Evolutionary conservation across 2,113 vertebrate genomes (phyloP).

Genomic region (Kobus ellipsiprymnus): DNA sequence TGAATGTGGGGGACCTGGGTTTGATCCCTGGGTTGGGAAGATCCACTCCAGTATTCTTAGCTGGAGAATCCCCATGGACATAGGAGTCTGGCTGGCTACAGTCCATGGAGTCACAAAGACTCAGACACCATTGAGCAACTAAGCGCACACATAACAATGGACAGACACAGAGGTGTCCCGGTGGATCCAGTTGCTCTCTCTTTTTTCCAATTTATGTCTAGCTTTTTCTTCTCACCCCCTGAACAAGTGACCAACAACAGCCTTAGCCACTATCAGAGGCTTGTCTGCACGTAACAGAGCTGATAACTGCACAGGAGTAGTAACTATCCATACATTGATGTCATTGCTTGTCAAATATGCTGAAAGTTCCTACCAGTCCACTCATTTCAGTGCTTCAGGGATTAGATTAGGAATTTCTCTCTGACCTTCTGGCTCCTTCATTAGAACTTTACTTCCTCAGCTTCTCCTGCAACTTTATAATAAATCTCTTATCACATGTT

Average conservation of each 20-base stretch:
- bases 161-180: not conserved
- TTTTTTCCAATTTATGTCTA: not conserved
- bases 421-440: not conserved
- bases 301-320: not conserved
- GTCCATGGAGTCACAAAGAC: accelerated
- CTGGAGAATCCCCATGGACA: not conserved
- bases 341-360: not conserved
- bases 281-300: not conserved
- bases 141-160: not conserved
- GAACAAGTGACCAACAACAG: not conserved
- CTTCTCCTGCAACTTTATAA: not conserved
- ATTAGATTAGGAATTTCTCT: not conserved
- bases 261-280: not conserved
- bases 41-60: not conserved
- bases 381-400: not conserved
- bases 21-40: not conserved
- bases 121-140: accelerated
- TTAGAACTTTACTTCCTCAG: not conserved
- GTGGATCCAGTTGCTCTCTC: not conserved
- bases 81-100: not conserved
- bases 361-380: not conserved
- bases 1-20: not conserved
- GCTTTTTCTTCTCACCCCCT: not conserved
- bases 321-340: not conserved
- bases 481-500: not conserved